A percentile compares a stretch with the other conserved stretches of the same genome.
These are phyloP conservation scores for Cerceris rybyensis DNA, from an alignment of 2,888 invertebrate species.

Conservation along the genomic window DNA sequence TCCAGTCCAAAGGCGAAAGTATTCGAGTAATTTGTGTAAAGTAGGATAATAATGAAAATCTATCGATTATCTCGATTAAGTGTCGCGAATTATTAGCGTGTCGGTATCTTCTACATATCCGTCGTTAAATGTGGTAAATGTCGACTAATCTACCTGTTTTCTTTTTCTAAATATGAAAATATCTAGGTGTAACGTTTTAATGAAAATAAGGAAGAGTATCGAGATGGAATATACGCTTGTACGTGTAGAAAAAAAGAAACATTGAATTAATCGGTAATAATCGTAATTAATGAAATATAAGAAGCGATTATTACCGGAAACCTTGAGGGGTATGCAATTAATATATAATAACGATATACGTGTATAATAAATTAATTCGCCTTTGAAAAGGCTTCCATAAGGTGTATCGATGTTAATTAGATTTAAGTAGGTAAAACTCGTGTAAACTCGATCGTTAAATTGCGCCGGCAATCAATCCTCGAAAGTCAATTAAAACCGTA, in stretches of 20 bases:
- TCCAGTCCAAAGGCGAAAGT: too few species aligned
- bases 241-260: slow-evolving; percentile 30
- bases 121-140: slow-evolving; percentile 18
- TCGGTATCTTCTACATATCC: slow-evolving; percentile 8
- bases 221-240: slow-evolving; percentile 47
- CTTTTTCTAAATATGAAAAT: slow-evolving; percentile 11
- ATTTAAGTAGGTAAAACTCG: slow-evolving; percentile 28
- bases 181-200: slow-evolving; percentile 25
- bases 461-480: slow-evolving; percentile 51
- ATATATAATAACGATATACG: too few species aligned
- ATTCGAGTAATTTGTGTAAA: background rate
- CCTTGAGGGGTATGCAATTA: too few species aligned
- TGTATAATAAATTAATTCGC: slow-evolving; percentile 5
- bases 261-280: slow-evolving; percentile 26
- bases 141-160: slow-evolving; percentile 25
- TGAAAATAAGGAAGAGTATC: slow-evolving; percentile 22
- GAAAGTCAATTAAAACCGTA: slow-evolving; percentile 52
- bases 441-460: slow-evolving; percentile 30
- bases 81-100: background rate
- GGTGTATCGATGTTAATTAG: slow-evolving; percentile 18
- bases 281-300: too few species aligned
- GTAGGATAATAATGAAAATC: background rate
- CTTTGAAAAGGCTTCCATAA: background rate
- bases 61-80: background rate
- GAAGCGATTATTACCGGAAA: too few species aligned